Evolutionary conservation across 2,113 vertebrate genomes (phyloP).

Genomic region (Romanogobio albipinnatus): DNA sequence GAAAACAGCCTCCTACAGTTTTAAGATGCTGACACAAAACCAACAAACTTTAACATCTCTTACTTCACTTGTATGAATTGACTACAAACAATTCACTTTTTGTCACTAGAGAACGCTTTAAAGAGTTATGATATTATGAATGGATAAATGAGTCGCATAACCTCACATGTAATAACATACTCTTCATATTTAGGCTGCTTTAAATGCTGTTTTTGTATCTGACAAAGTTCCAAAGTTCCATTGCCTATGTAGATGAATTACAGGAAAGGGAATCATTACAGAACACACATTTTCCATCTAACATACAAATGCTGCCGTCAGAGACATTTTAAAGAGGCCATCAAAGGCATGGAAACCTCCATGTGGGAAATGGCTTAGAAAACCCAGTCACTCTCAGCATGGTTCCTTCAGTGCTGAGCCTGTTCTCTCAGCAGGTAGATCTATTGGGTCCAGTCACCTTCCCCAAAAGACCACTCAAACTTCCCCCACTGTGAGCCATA

Average conservation of each 20-base stretch:
- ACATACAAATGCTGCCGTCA: constrained; percentile 44
- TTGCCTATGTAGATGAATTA: not conserved
- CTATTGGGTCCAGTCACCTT: constrained; percentile 41
- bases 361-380: constrained; percentile 39
- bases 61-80: not conserved
- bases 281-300: constrained; percentile 53
- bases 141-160: not conserved
- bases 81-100: not conserved
- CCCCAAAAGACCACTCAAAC: constrained; percentile 28
- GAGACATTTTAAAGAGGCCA: constrained; percentile 51
- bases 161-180: not conserved
- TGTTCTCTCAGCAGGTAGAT: constrained; percentile 55
- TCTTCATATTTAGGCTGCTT: not conserved
- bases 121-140: not conserved
- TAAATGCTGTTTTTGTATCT: not conserved
- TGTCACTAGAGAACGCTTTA: not conserved
- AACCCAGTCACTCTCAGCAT: constrained; percentile 35
- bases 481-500: constrained; percentile 39
- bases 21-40: constrained; percentile 51
- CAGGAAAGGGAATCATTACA: constrained; percentile 43
- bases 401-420: constrained; percentile 29
- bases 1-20: constrained; percentile 49
- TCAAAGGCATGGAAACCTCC: constrained; percentile 59
- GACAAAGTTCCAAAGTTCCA: not conserved
- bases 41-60: constrained; percentile 33